Percentiles rank a stretch among this genome's conserved stretches.
phyloP scores from a whole-genome alignment of 2,797 vertebrate genomes.

The Coccyzus lansbergi region DNA sequence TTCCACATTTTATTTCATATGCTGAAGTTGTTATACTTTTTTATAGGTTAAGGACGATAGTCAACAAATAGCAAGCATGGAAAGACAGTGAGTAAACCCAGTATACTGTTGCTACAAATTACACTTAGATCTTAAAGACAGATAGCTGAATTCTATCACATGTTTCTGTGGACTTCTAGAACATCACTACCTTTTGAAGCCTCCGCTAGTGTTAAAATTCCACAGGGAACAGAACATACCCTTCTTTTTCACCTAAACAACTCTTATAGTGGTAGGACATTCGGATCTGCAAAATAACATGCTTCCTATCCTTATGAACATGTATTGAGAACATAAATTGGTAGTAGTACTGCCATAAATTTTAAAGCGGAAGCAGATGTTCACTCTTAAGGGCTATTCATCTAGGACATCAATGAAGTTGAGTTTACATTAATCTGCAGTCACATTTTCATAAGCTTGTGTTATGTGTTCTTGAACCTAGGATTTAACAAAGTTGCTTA shows the following conservation, averaged over 20 bases:
- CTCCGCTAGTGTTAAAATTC: neutral
- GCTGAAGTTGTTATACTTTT: conserved; percentile 30
- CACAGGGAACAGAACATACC: neutral
- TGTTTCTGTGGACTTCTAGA: neutral
- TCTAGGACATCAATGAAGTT: neutral
- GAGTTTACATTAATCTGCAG: neutral
- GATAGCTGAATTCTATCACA: neutral
- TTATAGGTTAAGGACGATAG: conserved; percentile 94
- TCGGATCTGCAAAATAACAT: neutral
- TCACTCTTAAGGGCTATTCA: neutral
- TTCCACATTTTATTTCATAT: neutral
- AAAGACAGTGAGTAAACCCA: conserved; percentile 88
- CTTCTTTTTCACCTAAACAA: neutral
- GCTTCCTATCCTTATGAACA: neutral
- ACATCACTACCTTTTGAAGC: neutral
- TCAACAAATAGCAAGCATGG: conserved; percentile 97
- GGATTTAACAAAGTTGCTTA: neutral
- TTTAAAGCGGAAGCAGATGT: neutral
- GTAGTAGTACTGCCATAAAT: neutral
- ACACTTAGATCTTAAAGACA: neutral
- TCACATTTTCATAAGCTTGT: neutral
- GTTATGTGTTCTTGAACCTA: neutral
- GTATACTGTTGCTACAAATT: neutral
- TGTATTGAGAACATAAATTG: neutral
- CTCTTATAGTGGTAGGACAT: neutral